These are phyloP conservation scores for Notiomystis cincta DNA, from an alignment of 2,113 vertebrate genomes.

Conservation along the genomic window DNA sequence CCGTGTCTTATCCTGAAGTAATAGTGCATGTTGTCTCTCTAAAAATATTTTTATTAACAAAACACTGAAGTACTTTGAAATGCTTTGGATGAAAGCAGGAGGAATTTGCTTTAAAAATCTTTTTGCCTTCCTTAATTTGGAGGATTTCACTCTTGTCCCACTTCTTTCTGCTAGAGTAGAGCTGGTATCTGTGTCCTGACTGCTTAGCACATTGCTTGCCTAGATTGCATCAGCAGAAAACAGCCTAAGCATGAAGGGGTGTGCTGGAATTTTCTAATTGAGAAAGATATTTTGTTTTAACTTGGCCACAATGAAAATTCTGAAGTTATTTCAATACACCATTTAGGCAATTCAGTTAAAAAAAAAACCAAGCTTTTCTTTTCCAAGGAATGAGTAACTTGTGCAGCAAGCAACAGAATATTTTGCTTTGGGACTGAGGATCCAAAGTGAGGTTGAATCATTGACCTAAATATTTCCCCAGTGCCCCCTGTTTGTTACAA, in stretches of 20 bases:
- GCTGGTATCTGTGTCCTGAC: not conserved
- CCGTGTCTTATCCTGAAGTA: not conserved
- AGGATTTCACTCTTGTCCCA: not conserved
- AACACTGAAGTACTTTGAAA: not conserved
- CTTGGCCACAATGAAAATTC: not conserved
- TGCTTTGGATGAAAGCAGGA: not conserved
- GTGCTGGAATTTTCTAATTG: not conserved
- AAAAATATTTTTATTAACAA: not conserved
- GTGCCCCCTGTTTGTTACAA: not conserved
- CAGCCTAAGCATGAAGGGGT: not conserved
- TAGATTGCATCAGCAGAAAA: slow-evolving; percentile 28
- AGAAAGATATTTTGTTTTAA: not conserved
- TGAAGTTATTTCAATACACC: not conserved
- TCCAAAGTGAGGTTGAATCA: not conserved
- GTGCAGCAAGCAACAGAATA: not conserved
- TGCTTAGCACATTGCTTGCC: not conserved
- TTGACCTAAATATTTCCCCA: not conserved
- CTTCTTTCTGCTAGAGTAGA: not conserved
- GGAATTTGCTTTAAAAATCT: not conserved
- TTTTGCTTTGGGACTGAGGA: not conserved
- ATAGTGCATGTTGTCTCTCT: not conserved
- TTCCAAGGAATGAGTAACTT: not conserved
- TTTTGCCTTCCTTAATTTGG: not conserved
- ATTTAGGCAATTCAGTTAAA: not conserved
- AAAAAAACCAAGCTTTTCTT: not conserved